These are phyloP conservation scores for Sparus aurata DNA, from an alignment of 2,797 vertebrate genomes.

Conservation along the genomic window DNA sequence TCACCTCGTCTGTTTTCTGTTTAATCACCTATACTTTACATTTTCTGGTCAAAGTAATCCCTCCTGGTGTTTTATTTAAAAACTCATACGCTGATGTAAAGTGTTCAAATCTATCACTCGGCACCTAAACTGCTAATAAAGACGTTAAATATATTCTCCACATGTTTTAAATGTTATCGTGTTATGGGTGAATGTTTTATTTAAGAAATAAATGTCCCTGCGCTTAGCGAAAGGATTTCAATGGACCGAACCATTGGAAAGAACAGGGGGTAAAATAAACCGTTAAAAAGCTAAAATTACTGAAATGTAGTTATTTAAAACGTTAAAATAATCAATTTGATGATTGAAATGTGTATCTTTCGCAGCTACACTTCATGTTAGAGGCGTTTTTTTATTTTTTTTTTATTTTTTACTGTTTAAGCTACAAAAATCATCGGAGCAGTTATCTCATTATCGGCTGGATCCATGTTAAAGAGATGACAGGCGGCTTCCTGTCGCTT, in stretches of 20 bases:
- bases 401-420: neutral
- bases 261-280: neutral
- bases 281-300: neutral
- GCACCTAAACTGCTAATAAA: neutral
- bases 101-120: neutral
- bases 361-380: neutral
- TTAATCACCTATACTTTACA: neutral
- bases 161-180: fast-evolving
- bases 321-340: neutral
- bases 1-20: neutral
- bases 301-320: neutral
- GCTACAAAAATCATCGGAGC: neutral
- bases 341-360: fast-evolving
- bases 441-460: too few species aligned
- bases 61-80: neutral
- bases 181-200: neutral
- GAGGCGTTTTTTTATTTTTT: neutral
- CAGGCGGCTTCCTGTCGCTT: constrained; percentile 25
- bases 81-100: neutral
- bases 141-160: neutral
- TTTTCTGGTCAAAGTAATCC: neutral
- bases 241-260: constrained; percentile 21
- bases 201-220: too few species aligned
- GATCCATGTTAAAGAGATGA: neutral
- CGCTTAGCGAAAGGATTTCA: neutral